Evolutionary conservation across 2,888 invertebrate genomes (phyloP).

Genomic region (Agrenia bidenticulata): DNA sequence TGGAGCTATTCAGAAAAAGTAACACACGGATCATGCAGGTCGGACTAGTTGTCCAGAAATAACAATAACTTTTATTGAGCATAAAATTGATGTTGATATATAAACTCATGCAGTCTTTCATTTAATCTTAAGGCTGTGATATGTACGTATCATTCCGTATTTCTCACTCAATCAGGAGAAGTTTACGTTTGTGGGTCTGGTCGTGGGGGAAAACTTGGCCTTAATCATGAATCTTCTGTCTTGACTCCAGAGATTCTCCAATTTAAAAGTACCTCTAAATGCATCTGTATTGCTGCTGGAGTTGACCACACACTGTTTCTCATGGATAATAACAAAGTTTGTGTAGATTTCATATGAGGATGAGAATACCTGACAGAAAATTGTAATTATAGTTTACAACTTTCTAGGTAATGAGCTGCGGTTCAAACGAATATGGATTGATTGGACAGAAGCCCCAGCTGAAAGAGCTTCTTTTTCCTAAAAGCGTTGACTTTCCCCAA

Average conservation of each 20-base stretch:
- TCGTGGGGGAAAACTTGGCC: slow-evolving; percentile 73
- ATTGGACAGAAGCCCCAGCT: slow-evolving; percentile 62
- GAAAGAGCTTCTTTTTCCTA: slow-evolving; percentile 28
- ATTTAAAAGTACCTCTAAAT: slow-evolving; percentile 56
- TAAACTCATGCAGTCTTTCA: neutral
- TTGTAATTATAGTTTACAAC: neutral
- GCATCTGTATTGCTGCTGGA: slow-evolving; percentile 62
- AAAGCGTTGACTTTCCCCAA: slow-evolving; percentile 52
- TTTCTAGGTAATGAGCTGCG: slow-evolving; percentile 63
- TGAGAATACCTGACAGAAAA: too few relatives aligned
- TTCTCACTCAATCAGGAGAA: slow-evolving; percentile 62
- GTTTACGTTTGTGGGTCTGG: slow-evolving; percentile 81
- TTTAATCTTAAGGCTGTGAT: slow-evolving; percentile 63
- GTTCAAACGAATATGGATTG: slow-evolving; percentile 68
- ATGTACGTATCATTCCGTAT: slow-evolving; percentile 74
- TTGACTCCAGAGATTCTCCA: slow-evolving; percentile 61
- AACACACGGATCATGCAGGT: slow-evolving; percentile 18
- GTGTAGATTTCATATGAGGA: slow-evolving; percentile 51
- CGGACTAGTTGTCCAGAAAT: too few relatives aligned
- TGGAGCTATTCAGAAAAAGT: slow-evolving; percentile 65
- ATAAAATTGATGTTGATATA: slow-evolving; percentile 1
- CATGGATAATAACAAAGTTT: slow-evolving; percentile 66
- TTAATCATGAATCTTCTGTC: slow-evolving; percentile 62
- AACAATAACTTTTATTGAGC: neutral
- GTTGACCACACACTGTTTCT: slow-evolving; percentile 69